phyloP scores from a whole-genome alignment of 2,888 invertebrate genomes.

The Ormyrus rosae region DNA sequence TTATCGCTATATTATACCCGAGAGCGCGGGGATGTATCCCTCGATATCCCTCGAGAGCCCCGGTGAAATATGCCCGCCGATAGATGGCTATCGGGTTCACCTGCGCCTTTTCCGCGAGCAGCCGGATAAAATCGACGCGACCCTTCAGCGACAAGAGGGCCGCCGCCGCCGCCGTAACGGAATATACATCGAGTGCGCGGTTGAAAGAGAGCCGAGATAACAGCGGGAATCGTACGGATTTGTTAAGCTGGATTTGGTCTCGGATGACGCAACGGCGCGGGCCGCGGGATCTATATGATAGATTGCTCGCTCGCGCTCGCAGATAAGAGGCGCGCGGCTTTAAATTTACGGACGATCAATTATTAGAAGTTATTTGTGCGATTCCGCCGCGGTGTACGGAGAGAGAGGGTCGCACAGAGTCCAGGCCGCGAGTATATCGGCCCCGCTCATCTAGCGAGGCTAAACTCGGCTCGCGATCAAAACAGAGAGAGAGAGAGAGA shows the following conservation, averaged over 20 bases:
- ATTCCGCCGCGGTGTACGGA: no score
- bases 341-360: no score
- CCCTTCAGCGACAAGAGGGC: slow-evolving; percentile 10
- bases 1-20: neutral
- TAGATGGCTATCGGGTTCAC: slow-evolving; percentile 59
- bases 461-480: neutral
- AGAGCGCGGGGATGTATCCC: neutral
- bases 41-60: neutral
- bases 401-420: no score
- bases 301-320: no score
- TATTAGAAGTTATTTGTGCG: no score
- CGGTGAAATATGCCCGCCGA: slow-evolving; percentile 57
- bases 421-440: no score
- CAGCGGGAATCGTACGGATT: neutral
- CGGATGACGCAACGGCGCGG: no score
- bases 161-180: slow-evolving; percentile 5
- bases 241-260: no score
- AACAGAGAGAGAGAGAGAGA: neutral
- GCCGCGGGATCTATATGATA: no score
- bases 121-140: slow-evolving; percentile 62
- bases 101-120: slow-evolving; percentile 42
- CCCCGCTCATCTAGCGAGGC: neutral
- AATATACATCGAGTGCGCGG: neutral
- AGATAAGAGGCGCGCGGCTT: no score
- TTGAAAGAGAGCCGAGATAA: neutral